These are phyloP conservation scores for Macquaria ambigua DNA, from an alignment of 2,113 vertebrate genomes.

Conservation along the genomic window DNA sequence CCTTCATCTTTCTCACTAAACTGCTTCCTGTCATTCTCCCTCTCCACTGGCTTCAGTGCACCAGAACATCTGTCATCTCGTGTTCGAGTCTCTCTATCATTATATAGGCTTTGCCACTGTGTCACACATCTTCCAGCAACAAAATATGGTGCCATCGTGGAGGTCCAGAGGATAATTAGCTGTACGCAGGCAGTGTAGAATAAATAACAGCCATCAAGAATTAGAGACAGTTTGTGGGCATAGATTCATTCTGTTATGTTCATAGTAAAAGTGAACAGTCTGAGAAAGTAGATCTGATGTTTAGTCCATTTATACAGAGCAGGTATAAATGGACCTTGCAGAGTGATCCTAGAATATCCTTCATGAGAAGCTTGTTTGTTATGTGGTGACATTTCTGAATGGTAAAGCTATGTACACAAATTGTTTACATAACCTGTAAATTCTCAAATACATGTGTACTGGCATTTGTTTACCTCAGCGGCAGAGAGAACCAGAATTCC, in stretches of 20 bases:
- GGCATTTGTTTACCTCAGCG: too few species aligned
- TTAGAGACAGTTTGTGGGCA: neutral
- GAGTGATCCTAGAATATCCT: too few species aligned
- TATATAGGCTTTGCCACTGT: neutral
- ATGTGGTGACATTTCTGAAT: too few species aligned
- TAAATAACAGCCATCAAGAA: neutral
- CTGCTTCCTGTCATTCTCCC: slow-evolving; percentile 22
- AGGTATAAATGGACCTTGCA: too few species aligned
- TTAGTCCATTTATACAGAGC: neutral
- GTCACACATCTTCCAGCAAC: slow-evolving; percentile 6
- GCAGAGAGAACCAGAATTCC: too few species aligned
- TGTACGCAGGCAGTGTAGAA: neutral
- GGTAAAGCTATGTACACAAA: too few species aligned
- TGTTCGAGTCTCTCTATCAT: neutral
- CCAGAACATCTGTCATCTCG: slow-evolving; percentile 34
- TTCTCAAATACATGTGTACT: too few species aligned
- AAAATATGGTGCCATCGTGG: slow-evolving; percentile 33
- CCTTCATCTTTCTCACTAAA: slow-evolving; percentile 10
- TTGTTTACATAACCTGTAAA: too few species aligned
- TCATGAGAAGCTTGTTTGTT: too few species aligned
- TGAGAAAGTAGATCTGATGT: neutral
- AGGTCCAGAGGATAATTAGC: slow-evolving; percentile 17
- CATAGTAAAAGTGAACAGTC: neutral
- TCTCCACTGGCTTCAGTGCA: slow-evolving; percentile 1
- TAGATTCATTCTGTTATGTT: neutral